phyloP scores from a whole-genome alignment of 2,797 vertebrate species.

The Anisognathus igniventris region DNA sequence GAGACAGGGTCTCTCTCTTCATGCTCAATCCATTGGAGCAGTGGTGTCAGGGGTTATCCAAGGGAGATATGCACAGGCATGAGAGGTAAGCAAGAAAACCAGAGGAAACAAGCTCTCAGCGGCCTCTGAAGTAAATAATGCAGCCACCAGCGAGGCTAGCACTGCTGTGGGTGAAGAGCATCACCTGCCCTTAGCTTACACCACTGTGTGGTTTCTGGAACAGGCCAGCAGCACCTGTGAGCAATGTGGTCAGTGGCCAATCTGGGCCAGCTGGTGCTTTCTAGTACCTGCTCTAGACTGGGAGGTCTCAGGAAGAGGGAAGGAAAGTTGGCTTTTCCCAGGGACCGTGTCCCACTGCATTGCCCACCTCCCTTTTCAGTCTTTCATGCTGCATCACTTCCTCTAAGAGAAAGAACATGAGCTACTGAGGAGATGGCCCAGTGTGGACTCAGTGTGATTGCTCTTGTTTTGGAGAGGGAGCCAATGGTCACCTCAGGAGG shows the following conservation, averaged over 20 bases:
- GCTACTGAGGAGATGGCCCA: neutral
- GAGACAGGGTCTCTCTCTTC: neutral
- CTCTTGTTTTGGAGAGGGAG: neutral
- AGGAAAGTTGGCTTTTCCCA: neutral
- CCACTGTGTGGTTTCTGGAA: neutral
- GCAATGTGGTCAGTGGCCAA: accelerated
- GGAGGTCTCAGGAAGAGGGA: neutral
- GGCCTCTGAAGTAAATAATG: neutral
- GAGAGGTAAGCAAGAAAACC: neutral
- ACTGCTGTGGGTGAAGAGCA: neutral
- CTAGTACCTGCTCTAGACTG: neutral
- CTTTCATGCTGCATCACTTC: neutral
- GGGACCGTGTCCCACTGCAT: neutral
- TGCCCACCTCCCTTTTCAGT: neutral
- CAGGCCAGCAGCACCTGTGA: neutral
- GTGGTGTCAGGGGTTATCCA: neutral
- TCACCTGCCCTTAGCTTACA: neutral
- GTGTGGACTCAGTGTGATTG: neutral
- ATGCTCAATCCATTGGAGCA: neutral
- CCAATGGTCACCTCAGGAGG: neutral
- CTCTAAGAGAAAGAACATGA: neutral
- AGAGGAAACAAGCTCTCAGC: neutral
- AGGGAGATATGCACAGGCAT: neutral
- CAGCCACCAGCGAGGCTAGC: neutral
- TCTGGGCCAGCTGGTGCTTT: neutral